These are phyloP conservation scores for Lithobius niger DNA, from an alignment of 1,140 invertebrate species.

Conservation along the genomic window DNA sequence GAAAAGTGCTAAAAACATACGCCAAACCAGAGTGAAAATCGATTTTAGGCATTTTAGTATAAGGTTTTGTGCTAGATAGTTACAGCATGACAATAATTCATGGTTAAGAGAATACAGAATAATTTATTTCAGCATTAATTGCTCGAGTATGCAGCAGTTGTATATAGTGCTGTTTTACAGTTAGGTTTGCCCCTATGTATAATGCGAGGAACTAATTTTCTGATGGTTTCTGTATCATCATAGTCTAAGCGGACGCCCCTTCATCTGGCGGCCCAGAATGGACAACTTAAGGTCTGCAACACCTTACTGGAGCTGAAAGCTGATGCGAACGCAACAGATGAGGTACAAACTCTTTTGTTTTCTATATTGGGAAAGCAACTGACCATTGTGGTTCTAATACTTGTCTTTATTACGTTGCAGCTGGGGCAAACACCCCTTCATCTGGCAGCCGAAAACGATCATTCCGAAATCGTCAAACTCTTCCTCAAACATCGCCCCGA, in stretches of 20 bases:
- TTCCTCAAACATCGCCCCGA: constrained; percentile 93
- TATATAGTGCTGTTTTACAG: too few relatives aligned
- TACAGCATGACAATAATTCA: too few relatives aligned
- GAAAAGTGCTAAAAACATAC: too few relatives aligned
- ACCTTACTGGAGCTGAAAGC: constrained; percentile 87
- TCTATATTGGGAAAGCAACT: background rate
- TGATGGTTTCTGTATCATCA: constrained; percentile 6
- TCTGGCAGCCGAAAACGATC: constrained; percentile 93
- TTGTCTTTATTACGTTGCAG: constrained; percentile 17
- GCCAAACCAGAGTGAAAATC: too few relatives aligned
- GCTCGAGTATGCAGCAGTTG: too few relatives aligned
- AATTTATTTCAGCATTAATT: too few relatives aligned
- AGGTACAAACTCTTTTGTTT: constrained; percentile 27
- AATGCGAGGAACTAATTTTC: background rate
- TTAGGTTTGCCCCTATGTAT: too few relatives aligned
- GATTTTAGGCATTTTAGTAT: too few relatives aligned
- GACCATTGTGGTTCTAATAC: constrained; percentile 3
- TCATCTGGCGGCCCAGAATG: constrained; percentile 62
- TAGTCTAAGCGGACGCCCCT: constrained; percentile 42
- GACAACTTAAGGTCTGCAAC: constrained; percentile 88
- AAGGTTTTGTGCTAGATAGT: too few relatives aligned
- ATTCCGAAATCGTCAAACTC: constrained; percentile 92
- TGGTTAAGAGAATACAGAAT: too few relatives aligned
- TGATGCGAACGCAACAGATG: constrained; percentile 91
- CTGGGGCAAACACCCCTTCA: constrained; percentile 79